Evolutionary conservation across 2,113 vertebrate genomes (phyloP), one percentile per base, ranked within the genome.

Genomic region (Motacilla alba): DNA sequence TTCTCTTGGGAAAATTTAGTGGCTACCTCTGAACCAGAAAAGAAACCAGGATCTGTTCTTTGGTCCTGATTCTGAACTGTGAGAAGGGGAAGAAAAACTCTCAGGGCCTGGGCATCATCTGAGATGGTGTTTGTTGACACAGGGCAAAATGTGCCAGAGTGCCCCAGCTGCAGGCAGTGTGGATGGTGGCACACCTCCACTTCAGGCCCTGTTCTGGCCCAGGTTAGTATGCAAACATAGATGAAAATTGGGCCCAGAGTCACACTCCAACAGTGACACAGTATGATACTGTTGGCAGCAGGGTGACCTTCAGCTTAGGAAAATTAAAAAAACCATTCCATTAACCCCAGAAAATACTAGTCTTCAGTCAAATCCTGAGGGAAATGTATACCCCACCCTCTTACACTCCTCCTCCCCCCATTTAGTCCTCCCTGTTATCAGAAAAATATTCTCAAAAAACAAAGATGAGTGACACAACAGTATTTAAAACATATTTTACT

Each of bases 381-480:
- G 60, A 88, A 90, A 58, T 0, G 1, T 67, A 37, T 5, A 18
- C 3, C 22, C 27, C 15, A 49, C 5, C 13, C 24, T 56, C 24
- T 75, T 16, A 47, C 8, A 3, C 3, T 3, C 11, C 6, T 15
- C 2, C 5, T 1, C 2, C 7, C 20, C 4, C 26, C 16, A 10
- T 50, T 81, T 49, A 52, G 37, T 63, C 27, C 46, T 91, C 35
- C 14, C 24, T 75, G 10, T 72, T 87, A 46, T 21, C 43, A 75
- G 35, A 84, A 26, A 82, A 87, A 78, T 50, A 62, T n/a, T 31
- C 50, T 83, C 7, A 5, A 68, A 92, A 90, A 89, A 23, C 31
- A 81, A 92, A 89, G 19, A 62, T 18, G 6, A 89, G 12, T 22
- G 66, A 74, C 14, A 39, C 4, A 86, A 64, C 15, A 70, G 10